A percentile compares a stretch with the other conserved stretches of the same genome.
Conservation (phyloP, 2,113 vertebrate genomes). For the Oncorhynchus mykiss region DNA sequence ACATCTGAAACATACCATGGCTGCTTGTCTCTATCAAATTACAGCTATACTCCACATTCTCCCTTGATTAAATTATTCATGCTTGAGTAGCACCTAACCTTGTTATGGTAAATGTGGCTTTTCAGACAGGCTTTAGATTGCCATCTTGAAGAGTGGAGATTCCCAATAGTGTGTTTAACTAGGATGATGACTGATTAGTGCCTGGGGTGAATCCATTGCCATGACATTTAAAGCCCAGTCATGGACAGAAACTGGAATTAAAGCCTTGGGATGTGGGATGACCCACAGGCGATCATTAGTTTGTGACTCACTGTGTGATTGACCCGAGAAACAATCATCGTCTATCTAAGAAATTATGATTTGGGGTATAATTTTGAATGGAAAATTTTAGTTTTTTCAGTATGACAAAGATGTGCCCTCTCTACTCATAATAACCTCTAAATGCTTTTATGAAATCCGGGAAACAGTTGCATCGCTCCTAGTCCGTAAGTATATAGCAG, state of each 20-base stretch:
- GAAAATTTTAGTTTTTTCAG: not conserved
- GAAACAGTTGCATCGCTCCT: too few relatives aligned
- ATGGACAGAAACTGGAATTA: not conserved
- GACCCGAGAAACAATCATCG: not conserved
- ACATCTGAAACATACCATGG: too few relatives aligned
- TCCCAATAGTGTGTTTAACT: conserved; percentile 6
- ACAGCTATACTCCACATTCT: not conserved
- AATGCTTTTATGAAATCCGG: too few relatives aligned
- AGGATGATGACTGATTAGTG: conserved; percentile 51
- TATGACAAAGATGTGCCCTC: not conserved
- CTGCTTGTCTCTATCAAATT: too few relatives aligned
- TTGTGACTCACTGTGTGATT: not conserved
- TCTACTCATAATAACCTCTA: not conserved
- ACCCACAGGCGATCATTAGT: not conserved
- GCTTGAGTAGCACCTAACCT: not conserved
- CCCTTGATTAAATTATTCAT: not conserved
- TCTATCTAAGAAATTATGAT: not conserved
- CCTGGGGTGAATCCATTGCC: conserved; percentile 50
- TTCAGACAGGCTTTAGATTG: not conserved
- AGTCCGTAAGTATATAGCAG: too few relatives aligned
- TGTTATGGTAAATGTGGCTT: not conserved
- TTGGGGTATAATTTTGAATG: not conserved
- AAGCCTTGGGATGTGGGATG: not conserved
- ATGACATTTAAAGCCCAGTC: not conserved
- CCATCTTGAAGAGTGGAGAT: not conserved